Base-by-base conservation (phyloP, 2,888 invertebrate genomes). In the Omphaloscelis lunosa region DNA sequence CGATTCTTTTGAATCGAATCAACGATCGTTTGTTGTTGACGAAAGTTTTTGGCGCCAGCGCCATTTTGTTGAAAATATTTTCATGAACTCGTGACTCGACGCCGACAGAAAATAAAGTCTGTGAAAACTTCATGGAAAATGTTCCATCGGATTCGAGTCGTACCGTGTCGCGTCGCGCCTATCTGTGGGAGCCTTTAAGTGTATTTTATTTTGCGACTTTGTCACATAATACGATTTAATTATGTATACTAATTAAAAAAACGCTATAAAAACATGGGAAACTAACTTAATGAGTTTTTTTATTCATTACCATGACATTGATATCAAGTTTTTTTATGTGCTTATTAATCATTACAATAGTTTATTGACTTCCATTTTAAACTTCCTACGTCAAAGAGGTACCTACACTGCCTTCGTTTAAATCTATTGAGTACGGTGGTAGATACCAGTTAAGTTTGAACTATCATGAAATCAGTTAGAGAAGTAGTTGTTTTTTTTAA, bases 1-100 rank as follows among this genome's bases (percentile, higher is more conserved):
- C 63, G 76, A 86, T 88, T 81, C 72, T 84, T 84, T 86, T 67
- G 41, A 66, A 66, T 72, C 76, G 71, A 72, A 76, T 70, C 34
- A 15, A 62, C 34, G 59, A 51, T 66, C 34, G 23, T 39, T 84
- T 27, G 29, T 7, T 65, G 41, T 12, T 17, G 51, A 74, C 15
- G 67, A 63, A 75, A 56, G 59, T 59, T 34, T 80, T 58, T 53
- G 39, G 34, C 41, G 17, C 72, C 27, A 23, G 34, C n/a, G 17
- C 59, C 5, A 11, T 61, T 81, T 58, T 56, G 29, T 59, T 69
- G 9, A 17, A 27, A 51, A 51, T 58, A 23, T 34, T 61, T n/a
- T 48, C 9, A 15, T 29, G 23, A 41, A 53, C n/a, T n/a, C n/a
- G n/a, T 6, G 17, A 17, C 48, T 17, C n/a, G 0, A 5, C 8